Percentiles rank a stretch among this genome's conserved stretches.
phyloP scores from a whole-genome alignment of 2,113 vertebrate genomes.

The Xiphophorus couchianus region DNA sequence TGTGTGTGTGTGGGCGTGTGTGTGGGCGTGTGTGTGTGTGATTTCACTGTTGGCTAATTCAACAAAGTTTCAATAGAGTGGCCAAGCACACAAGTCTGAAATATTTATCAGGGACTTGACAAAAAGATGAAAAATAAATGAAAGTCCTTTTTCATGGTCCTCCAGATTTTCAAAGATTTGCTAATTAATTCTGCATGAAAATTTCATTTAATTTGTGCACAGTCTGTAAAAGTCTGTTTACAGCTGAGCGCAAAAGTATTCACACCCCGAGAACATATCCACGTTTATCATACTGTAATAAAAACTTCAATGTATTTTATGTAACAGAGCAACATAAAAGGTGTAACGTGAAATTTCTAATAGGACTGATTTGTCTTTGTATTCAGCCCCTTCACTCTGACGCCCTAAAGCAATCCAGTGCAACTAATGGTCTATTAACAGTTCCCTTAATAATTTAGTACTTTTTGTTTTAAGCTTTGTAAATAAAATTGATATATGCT shows the following conservation, averaged over 20 bases:
- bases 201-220: constrained; percentile 74
- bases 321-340: neutral
- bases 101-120: constrained; percentile 83
- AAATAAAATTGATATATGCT: no score
- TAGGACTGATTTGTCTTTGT: no score
- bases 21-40: constrained; percentile 32
- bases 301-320: neutral
- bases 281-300: neutral
- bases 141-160: constrained; percentile 79
- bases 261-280: neutral
- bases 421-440: no score
- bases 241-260: neutral
- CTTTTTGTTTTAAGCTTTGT: no score
- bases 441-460: no score
- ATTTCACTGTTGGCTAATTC: constrained; percentile 76
- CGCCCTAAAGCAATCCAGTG: no score
- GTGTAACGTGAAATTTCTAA: neutral
- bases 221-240: constrained; percentile 68
- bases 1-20: no score
- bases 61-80: constrained; percentile 79
- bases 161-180: constrained; percentile 83
- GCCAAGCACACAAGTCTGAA: constrained; percentile 77
- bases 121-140: constrained; percentile 86
- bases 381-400: neutral
- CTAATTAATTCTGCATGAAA: constrained; percentile 82